Percentiles rank a stretch among this genome's conserved stretches.
phyloP scores from a whole-genome alignment of 2,113 vertebrate genomes.

The Amia ocellicauda region DNA sequence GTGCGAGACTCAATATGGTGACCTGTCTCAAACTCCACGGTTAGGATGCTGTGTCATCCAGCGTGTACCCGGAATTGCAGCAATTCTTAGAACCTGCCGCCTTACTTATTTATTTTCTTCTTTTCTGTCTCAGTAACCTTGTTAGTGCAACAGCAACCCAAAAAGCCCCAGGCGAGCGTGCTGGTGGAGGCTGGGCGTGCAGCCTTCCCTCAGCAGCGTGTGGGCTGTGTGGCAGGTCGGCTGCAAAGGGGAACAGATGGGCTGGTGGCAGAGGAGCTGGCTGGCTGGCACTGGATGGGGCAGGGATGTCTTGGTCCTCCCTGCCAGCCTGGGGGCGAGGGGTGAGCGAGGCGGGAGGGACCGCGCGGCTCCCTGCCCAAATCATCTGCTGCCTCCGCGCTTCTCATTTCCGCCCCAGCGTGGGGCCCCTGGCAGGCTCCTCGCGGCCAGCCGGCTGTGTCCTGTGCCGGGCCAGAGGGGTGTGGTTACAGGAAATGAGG shows the following conservation, averaged over 20 bases:
- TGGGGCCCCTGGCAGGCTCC: not conserved
- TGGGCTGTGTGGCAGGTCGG: not conserved
- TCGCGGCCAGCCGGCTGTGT: slow-evolving; percentile 1
- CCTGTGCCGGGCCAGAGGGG: slow-evolving; percentile 5
- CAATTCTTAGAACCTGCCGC: too few species aligned
- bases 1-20: too few species aligned
- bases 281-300: not conserved
- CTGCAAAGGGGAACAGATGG: slow-evolving; percentile 18
- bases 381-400: not conserved
- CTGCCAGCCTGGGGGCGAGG: slow-evolving; percentile 6
- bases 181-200: too few species aligned
- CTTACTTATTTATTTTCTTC: too few species aligned
- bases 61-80: too few species aligned
- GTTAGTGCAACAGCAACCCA: too few species aligned
- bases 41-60: too few species aligned
- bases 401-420: not conserved
- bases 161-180: too few species aligned
- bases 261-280: not conserved
- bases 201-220: too few species aligned
- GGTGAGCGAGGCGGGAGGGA: slow-evolving; percentile 4
- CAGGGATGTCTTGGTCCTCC: not conserved
- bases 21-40: too few species aligned
- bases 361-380: not conserved
- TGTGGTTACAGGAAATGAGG: not conserved
- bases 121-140: too few species aligned